Base-by-base conservation (phyloP, 2,888 invertebrate species). In the Ophion costatus region DNA sequence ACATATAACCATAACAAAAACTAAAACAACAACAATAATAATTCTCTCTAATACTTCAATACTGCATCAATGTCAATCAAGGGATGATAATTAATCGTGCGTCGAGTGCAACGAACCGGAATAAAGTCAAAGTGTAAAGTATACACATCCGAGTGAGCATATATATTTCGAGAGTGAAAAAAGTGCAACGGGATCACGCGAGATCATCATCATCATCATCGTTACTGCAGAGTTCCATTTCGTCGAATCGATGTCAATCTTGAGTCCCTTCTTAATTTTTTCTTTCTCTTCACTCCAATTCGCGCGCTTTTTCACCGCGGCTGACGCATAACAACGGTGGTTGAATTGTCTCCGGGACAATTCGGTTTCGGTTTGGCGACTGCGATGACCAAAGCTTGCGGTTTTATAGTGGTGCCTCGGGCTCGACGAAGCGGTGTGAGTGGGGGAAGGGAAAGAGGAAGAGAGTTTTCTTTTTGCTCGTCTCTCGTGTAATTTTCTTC, bases 301-400 rank as follows among this genome's bases (percentile, higher is more conserved):
- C 38, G 38, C 38, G 38, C 22, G 22, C 11, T 75, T 80, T 80
- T 75, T 69, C n/a, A 17, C 57, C 24, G 51, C 33, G 51, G 45
- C 70, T 38, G 9, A 38, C 38, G 38, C 38, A 9, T 38, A 38
- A 38, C 7, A 38, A 38, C 38, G 38, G 38, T 38, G 38, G 38
- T 38, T 38, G 38, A 79, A 75, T 17, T 29, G 14, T 22, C 38
- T n/a, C 70, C 2, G 29, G 56, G 42, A 42, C n/a, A 61, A 38
- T 59, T 63, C 6, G 70, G 70, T 70, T 81, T 80, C 71, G 73
- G 71, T 77, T 84, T 81, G 84, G 76, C 83, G 79, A 83, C 76
- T 61, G 59, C 70, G 33, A 56, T 42, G 56, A 74, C 64, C 75
- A 80, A 42, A 69, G 67, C 38, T 22, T 84, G 75, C 78, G 81